phyloP scores from a whole-genome alignment of 2,888 invertebrate genomes.

The Sminthurides aquaticus region DNA sequence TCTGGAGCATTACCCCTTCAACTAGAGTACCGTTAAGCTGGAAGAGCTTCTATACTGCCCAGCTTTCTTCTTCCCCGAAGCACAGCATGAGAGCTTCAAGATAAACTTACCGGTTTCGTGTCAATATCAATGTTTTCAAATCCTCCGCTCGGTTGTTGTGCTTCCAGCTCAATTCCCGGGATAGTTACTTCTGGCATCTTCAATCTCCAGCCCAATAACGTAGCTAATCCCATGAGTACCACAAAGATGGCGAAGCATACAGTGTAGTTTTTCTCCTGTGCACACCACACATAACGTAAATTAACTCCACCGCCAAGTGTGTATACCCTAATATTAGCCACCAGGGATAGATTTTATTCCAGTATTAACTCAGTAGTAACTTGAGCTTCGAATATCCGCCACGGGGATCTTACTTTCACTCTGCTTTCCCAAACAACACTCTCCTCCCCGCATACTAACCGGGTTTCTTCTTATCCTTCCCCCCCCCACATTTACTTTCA shows the following conservation, averaged over 20 bases:
- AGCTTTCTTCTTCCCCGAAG: no score
- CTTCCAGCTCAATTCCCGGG: constrained; percentile 28
- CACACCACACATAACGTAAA: background rate
- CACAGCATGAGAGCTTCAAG: no score
- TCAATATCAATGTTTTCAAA: constrained; percentile 38
- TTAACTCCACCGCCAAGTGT: background rate
- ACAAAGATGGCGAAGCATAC: constrained; percentile 98
- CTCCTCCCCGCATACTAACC: no score
- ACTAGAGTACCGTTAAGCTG: no score
- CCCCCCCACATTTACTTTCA: no score
- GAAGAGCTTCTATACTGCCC: no score
- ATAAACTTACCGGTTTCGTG: constrained; percentile 22
- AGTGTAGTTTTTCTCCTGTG: constrained; percentile 92
- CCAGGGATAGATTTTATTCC: background rate
- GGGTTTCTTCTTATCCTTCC: no score
- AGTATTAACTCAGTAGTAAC: background rate
- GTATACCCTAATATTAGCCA: background rate
- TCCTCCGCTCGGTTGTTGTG: constrained; percentile 23
- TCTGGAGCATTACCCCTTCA: no score
- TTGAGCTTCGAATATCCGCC: no score
- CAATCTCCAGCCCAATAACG: constrained; percentile 33
- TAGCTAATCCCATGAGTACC: constrained; percentile 40
- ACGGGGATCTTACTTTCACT: no score
- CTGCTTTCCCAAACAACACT: no score
- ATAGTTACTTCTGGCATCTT: constrained; percentile 30